Evolutionary conservation across 2,888 invertebrate genomes (phyloP), one percentile per base, ranked within the genome.

Genomic region (Hipparchia semele): DNA sequence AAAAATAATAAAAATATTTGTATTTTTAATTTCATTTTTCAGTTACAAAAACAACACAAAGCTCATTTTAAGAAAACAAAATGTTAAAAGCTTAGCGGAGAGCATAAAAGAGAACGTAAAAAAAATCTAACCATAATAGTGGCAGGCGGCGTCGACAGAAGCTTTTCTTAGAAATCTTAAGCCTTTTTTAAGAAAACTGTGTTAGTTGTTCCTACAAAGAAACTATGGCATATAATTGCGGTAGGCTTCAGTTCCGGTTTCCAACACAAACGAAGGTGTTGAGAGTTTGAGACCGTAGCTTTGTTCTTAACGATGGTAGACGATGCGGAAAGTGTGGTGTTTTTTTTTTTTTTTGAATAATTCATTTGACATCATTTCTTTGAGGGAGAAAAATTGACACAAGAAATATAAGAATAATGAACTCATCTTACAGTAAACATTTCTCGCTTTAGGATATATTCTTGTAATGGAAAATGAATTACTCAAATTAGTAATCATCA

Each of bases 341-440:
- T 45, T n/a, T 46, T 45, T 46, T 66, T 45, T n/a, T 46, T 45
- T 46, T 46, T 65, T 67, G 70, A 70, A 74, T 71, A 68, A 74
- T 64, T 58, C 56, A 59, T 70, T 71, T 46, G 54, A n/a, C 13
- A 61, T 51, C 53, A 13, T 66, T 66, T 60, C 59, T 70, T 72
- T 51, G 51, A 5, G 6, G 7, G 23, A 10, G 46, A 6, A 51
- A 54, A 45, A 46, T 13, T 46, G n/a, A 45, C 39, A 56, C 58
- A 13, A 7, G 13, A 23, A 58, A 58, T 8, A 58, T 10, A 39
- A 60, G 39, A 56, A 58, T 58, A 8, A 54, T 58, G 58, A 23
- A 33, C 8, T 59, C 56, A 13, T 56, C 6, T n/a, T 2, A 13
- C n/a, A 56, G 12, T 6, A n/a, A n/a, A 54, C 12, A 54, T 54